Evolutionary conservation across 2,113 vertebrate genomes (phyloP).

Genomic region (Porphyrio hochstetteri): DNA sequence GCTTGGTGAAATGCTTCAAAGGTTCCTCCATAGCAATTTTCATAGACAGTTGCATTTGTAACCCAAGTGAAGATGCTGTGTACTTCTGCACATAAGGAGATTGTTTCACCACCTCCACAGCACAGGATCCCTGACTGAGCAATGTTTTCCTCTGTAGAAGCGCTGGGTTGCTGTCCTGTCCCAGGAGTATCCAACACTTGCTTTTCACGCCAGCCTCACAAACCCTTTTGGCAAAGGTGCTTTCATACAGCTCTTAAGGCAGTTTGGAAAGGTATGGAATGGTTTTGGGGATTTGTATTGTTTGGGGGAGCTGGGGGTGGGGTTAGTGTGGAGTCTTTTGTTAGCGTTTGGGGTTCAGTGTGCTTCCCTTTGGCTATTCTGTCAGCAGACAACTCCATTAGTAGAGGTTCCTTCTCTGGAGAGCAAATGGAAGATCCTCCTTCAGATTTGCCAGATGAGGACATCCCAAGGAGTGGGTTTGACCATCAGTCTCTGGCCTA

Average conservation of each 20-base stretch:
- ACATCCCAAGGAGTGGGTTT: not conserved
- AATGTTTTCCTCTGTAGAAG: slow-evolving; percentile 76
- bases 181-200: slow-evolving; percentile 92
- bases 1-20: slow-evolving; percentile 53
- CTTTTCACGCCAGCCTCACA: slow-evolving; percentile 97
- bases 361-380: not conserved
- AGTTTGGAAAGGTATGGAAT: slow-evolving; percentile 93
- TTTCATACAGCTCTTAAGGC: slow-evolving; percentile 94
- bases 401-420: not conserved
- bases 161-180: slow-evolving; percentile 95
- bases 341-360: not conserved
- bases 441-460: not conserved
- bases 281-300: rapidly evolving
- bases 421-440: not conserved
- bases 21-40: not conserved
- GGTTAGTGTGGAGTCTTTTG: not conserved
- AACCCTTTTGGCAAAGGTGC: slow-evolving; percentile 98
- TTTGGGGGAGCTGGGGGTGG: too few relatives aligned
- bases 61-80: not conserved
- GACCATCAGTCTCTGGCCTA: not conserved
- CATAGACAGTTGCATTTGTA: not conserved
- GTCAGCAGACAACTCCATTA: not conserved
- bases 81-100: not conserved
- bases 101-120: not conserved
- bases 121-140: not conserved